Evolutionary conservation across 30 jellyfish, hydroid and myxozoan genomes (phyloP).

Genomic region (Aurelia sp.): DNA sequence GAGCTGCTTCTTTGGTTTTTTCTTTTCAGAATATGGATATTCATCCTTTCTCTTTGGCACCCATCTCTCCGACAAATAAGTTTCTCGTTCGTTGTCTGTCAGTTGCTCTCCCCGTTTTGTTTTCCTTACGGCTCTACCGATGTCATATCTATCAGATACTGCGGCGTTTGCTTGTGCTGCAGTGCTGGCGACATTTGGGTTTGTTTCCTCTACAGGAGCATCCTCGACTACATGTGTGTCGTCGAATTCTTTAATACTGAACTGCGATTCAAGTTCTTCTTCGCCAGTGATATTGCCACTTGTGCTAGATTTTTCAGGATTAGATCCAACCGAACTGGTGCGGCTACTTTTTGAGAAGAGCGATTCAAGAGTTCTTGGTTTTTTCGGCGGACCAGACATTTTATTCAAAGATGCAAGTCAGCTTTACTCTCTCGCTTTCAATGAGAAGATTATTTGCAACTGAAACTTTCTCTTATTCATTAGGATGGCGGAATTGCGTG

Average conservation of each 20-base stretch:
- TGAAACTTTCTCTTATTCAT: too few relatives aligned
- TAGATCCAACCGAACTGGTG: constrained; percentile 12
- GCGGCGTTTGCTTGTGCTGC: background rate
- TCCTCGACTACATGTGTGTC: too few relatives aligned
- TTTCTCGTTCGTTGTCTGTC: background rate
- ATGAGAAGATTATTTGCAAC: too few relatives aligned
- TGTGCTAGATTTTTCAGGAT: background rate
- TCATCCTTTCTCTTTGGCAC: background rate
- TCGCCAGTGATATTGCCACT: background rate
- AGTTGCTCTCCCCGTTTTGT: background rate
- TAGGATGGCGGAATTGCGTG: too few relatives aligned
- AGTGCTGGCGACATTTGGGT: background rate
- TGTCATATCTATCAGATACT: background rate
- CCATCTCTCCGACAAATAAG: background rate
- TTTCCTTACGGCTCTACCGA: background rate
- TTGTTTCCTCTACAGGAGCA: background rate
- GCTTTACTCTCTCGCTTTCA: too few relatives aligned
- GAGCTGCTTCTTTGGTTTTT: background rate
- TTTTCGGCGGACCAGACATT: constrained; percentile 26
- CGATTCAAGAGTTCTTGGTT: background rate
- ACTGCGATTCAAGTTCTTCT: background rate
- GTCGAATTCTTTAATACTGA: too few relatives aligned
- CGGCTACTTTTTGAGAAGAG: constrained; percentile 19
- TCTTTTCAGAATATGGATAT: background rate
- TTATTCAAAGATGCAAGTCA: background rate